These are phyloP conservation scores for Marisa cornuarietis DNA, from an alignment of 1,140 invertebrate genomes.

Conservation along the genomic window DNA sequence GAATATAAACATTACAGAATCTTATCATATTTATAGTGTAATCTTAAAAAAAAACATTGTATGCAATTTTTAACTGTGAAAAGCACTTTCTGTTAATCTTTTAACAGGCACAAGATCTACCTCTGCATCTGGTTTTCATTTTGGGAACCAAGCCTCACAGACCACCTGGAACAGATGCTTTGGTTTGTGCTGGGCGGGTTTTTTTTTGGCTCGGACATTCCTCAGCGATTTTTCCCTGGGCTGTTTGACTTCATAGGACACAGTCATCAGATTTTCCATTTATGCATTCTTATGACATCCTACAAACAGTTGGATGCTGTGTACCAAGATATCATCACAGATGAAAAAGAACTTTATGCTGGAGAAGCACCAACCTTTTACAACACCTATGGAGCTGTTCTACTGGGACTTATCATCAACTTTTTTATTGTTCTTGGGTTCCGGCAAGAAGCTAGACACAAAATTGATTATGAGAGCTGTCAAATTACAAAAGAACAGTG, in stretches of 20 bases:
- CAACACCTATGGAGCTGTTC: constrained; percentile 52
- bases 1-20: too few relatives aligned
- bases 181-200: constrained; percentile 60
- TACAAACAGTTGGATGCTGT: constrained; percentile 59
- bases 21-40: too few relatives aligned
- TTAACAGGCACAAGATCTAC: constrained; percentile 16
- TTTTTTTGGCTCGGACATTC: constrained; percentile 63
- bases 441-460: constrained; percentile 14
- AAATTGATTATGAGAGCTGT: constrained; percentile 10
- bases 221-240: constrained; percentile 61
- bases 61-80: neutral
- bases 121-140: constrained; percentile 4
- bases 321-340: constrained; percentile 40
- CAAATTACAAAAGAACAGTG: too few relatives aligned
- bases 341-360: constrained; percentile 23
- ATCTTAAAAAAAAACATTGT: neutral
- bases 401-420: constrained; percentile 41
- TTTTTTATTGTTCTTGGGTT: constrained; percentile 39
- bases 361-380: constrained; percentile 44
- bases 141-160: constrained; percentile 51
- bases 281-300: constrained; percentile 60
- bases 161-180: constrained; percentile 59
- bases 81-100: neutral
- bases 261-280: constrained; percentile 64
- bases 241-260: constrained; percentile 62